Conservation (phyloP, 92 coral and sea anemone species). For the Blastomussa wellsi region DNA sequence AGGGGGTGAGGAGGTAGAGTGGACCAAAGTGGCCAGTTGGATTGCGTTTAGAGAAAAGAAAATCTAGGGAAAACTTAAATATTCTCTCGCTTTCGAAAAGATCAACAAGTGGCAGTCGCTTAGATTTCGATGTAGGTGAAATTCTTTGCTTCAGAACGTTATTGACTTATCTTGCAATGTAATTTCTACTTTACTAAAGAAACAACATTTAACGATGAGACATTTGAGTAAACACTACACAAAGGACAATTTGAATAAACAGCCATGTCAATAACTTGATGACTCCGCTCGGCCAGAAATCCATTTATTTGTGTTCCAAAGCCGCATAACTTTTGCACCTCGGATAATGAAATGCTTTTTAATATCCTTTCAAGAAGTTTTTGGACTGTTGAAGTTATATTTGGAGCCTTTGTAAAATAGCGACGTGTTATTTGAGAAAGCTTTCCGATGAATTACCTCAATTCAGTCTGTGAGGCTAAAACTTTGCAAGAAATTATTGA, state of each 20-base stretch:
- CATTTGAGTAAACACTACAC: background rate
- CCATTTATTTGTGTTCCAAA: background rate
- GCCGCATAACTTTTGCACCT: background rate
- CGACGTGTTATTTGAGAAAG: background rate
- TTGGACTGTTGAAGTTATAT: too few species aligned
- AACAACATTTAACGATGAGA: background rate
- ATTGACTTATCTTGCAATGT: background rate
- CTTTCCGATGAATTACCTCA: background rate
- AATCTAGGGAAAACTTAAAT: background rate
- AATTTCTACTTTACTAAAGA: background rate
- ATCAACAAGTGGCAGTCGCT: background rate
- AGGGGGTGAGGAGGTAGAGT: too few species aligned
- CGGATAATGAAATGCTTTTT: background rate
- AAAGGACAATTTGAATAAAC: background rate
- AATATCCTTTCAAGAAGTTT: background rate
- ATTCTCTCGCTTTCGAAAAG: background rate
- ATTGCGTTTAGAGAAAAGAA: too few species aligned
- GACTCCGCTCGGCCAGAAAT: background rate
- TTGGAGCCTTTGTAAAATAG: background rate
- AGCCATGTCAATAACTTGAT: background rate
- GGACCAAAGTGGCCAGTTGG: too few species aligned
- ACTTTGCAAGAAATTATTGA: background rate
- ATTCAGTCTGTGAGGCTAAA: background rate
- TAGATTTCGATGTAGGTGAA: background rate
- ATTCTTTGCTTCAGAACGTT: background rate